Evolutionary conservation across 2,113 vertebrate species (phyloP).

Genomic region (Cheirogaleus medius): DNA sequence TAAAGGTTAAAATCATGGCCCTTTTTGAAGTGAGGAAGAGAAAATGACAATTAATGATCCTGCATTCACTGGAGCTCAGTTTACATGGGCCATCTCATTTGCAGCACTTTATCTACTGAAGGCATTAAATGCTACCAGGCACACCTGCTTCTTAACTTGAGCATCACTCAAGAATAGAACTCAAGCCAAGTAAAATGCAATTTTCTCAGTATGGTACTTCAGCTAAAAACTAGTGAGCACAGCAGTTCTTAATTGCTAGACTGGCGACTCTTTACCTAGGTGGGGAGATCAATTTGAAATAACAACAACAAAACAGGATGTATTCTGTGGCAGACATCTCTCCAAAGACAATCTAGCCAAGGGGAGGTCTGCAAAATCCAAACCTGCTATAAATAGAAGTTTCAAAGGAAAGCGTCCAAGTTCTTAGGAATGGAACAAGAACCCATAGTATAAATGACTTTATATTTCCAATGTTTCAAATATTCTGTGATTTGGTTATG

Average conservation of each 20-base stretch:
- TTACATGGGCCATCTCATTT: neutral
- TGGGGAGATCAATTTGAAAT: constrained; percentile 58
- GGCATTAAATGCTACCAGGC: constrained; percentile 23
- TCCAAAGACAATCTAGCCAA: constrained; percentile 25
- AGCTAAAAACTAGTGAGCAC: constrained; percentile 68
- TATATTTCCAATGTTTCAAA: neutral
- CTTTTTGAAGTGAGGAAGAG: neutral
- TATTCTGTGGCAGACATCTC: neutral
- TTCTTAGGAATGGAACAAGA: neutral
- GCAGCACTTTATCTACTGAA: neutral
- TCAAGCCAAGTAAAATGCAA: constrained; percentile 66
- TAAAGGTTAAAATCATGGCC: neutral
- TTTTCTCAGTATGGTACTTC: constrained; percentile 69
- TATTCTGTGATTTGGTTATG: neutral
- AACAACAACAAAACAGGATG: constrained; percentile 62
- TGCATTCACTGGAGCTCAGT: neutral
- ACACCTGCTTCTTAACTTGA: constrained; percentile 72
- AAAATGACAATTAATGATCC: constrained; percentile 19
- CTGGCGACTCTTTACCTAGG: constrained; percentile 57
- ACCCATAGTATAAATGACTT: neutral
- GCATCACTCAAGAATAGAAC: constrained; percentile 56
- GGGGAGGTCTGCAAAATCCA: constrained; percentile 42
- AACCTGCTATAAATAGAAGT: neutral
- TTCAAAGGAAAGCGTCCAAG: neutral
- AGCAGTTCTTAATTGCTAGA: constrained; percentile 63